Evolutionary conservation across 1,140 invertebrate genomes (phyloP).

Genomic region (Mercenaria mercenaria): DNA sequence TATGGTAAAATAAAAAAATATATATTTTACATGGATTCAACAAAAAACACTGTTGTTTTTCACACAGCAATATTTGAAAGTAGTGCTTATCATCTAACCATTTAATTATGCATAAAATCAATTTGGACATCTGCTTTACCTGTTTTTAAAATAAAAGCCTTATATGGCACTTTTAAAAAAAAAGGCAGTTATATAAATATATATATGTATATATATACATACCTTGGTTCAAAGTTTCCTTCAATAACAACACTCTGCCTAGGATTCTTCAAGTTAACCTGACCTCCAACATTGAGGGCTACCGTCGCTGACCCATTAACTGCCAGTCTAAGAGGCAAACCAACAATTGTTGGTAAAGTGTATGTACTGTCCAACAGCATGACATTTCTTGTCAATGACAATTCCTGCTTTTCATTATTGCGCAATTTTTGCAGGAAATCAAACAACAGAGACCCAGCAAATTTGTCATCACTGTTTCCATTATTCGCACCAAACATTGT

Average conservation of each 20-base stretch:
- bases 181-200: no score
- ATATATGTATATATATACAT: no score
- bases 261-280: constrained; percentile 90
- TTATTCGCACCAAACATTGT: constrained; percentile 87
- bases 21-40: no score
- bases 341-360: constrained; percentile 92
- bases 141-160: no score
- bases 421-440: constrained; percentile 88
- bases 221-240: constrained; percentile 77
- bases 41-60: no score
- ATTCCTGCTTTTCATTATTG: constrained; percentile 79
- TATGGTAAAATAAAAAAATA: no score
- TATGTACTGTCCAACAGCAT: constrained; percentile 95
- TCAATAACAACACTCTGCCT: constrained; percentile 85
- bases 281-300: constrained; percentile 90
- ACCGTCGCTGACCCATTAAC: constrained; percentile 94
- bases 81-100: no score
- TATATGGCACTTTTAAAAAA: no score
- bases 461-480: constrained; percentile 53
- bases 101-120: no score
- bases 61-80: no score
- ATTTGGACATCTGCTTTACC: no score
- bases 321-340: constrained; percentile 93
- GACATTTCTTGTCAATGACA: constrained; percentile 88
- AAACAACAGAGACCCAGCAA: constrained; percentile 58